A percentile compares a stretch with the other conserved stretches of the same genome.
phyloP scores from a whole-genome alignment of 2,113 vertebrate genomes.

The Ceyx margarethae region DNA sequence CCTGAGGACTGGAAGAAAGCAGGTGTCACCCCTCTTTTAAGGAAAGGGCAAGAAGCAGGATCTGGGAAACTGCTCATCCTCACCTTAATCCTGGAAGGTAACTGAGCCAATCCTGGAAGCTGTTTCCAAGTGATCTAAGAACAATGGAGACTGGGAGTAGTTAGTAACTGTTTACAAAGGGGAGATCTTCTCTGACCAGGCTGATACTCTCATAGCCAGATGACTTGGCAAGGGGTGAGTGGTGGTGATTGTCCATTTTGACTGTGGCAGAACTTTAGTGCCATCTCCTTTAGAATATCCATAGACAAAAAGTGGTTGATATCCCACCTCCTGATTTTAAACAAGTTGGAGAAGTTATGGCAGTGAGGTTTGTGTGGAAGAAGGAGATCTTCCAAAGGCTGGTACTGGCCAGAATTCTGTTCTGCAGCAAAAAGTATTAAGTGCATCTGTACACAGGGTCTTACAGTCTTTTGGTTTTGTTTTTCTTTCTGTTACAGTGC shows the following conservation, averaged over 20 bases:
- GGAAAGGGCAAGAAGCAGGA: background rate
- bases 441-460: background rate
- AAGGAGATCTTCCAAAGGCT: background rate
- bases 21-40: background rate
- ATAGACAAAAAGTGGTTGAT: background rate
- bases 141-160: background rate
- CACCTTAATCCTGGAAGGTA: background rate
- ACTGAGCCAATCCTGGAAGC: background rate
- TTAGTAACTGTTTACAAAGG: background rate
- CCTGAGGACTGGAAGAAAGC: background rate
- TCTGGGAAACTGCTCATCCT: background rate
- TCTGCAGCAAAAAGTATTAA: background rate
- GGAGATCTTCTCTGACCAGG: background rate
- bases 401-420: background rate
- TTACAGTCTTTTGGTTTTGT: background rate
- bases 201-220: background rate
- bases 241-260: background rate
- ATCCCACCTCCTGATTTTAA: background rate
- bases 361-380: background rate
- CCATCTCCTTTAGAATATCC: background rate
- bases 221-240: background rate
- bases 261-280: background rate
- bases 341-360: background rate
- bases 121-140: background rate
- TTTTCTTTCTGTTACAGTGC: slow-evolving; percentile 43